Conservation (phyloP, 2,113 vertebrate genomes). For the Chlamydotis undulata region DNA sequence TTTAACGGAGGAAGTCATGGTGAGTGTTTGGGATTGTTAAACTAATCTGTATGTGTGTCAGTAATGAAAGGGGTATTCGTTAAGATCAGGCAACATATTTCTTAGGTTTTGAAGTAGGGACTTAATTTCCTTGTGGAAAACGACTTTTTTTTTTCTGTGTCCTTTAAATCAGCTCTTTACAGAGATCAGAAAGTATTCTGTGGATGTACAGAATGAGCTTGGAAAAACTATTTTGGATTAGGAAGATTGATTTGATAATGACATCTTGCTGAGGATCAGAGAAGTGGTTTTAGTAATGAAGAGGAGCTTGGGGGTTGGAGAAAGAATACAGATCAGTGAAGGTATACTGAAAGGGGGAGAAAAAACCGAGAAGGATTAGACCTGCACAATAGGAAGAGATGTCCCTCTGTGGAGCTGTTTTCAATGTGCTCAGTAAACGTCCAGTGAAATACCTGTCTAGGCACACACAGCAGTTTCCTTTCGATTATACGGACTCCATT, state of each 20-base stretch:
- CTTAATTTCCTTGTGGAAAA: background rate
- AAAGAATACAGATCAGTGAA: background rate
- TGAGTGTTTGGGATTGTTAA: background rate
- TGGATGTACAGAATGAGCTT: background rate
- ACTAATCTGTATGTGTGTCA: background rate
- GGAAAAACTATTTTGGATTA: background rate
- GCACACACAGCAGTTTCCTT: background rate
- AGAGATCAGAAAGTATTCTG: background rate
- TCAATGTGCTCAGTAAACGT: background rate
- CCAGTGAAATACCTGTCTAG: background rate
- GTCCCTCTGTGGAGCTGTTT: background rate
- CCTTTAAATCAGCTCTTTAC: background rate
- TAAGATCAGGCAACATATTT: background rate
- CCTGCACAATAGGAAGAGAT: background rate
- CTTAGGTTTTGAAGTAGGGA: background rate
- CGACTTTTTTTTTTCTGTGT: background rate
- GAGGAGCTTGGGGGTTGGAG: background rate
- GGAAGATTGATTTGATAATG: background rate
- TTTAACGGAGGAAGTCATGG: background rate
- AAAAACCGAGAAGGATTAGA: background rate
- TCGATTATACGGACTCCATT: rapidly evolving
- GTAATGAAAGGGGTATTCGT: background rate
- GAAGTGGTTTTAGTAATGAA: background rate
- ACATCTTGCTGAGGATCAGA: background rate
- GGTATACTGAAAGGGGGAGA: background rate